A percentile compares a stretch with the other conserved stretches of the same genome.
These are phyloP conservation scores for Myotis myotis DNA, from an alignment of 2,797 vertebrate genomes.

Conservation along the genomic window DNA sequence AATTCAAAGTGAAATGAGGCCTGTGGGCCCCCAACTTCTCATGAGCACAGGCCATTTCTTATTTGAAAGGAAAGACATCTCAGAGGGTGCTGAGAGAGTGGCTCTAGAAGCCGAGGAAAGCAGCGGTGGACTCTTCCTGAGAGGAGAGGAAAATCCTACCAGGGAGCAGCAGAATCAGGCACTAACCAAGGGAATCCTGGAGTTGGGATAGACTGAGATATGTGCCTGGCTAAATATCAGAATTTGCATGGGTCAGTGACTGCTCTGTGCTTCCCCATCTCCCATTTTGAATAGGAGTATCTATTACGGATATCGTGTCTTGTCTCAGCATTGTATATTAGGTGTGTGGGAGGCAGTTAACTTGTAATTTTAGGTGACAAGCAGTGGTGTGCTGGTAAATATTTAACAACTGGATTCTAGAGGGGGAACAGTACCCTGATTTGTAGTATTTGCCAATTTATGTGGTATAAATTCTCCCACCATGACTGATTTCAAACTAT, in stretches of 20 bases:
- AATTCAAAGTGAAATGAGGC: slow-evolving; percentile 14
- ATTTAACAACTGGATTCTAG: slow-evolving; percentile 18
- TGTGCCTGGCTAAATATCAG: neutral
- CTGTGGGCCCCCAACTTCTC: neutral
- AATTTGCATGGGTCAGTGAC: neutral
- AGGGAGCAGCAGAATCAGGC: neutral
- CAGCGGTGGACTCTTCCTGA: neutral
- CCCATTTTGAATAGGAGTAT: neutral
- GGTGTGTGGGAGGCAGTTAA: slow-evolving; percentile 17
- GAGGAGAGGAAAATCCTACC: neutral
- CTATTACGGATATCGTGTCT: neutral
- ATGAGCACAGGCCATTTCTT: neutral
- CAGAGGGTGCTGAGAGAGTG: neutral
- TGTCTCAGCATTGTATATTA: neutral
- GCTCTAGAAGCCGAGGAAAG: neutral
- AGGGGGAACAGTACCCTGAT: neutral
- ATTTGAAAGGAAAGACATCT: slow-evolving; percentile 18
- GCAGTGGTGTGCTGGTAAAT: slow-evolving; percentile 42
- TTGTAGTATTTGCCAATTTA: slow-evolving; percentile 30
- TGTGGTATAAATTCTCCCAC: slow-evolving; percentile 26
- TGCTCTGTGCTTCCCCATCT: neutral
- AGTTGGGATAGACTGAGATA: neutral
- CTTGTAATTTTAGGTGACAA: slow-evolving; percentile 50
- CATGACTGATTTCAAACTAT: neutral
- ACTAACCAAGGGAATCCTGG: neutral